phyloP scores from a whole-genome alignment of 2,797 vertebrate species.

The Mionectes olivaceus region DNA sequence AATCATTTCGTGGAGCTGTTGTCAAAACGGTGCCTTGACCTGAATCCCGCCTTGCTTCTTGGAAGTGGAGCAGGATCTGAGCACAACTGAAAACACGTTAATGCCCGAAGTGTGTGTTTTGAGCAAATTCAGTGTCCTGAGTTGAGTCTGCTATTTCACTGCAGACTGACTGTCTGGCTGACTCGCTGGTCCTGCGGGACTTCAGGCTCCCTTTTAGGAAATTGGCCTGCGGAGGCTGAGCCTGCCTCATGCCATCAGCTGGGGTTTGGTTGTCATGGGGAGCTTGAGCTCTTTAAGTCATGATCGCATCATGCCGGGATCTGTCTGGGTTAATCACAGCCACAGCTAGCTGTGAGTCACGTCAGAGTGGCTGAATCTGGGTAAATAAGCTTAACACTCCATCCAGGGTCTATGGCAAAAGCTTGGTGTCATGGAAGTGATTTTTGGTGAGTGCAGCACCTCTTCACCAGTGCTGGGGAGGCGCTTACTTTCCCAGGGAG shows the following conservation, averaged over 20 bases:
- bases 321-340: slow-evolving; percentile 56
- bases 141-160: background rate
- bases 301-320: slow-evolving; percentile 28
- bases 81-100: background rate
- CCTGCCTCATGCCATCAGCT: background rate
- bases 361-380: slow-evolving; percentile 26
- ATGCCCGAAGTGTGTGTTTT: background rate
- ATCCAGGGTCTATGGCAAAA: background rate
- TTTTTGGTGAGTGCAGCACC: background rate
- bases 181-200: background rate
- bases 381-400: slow-evolving; percentile 38
- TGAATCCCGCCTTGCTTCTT: background rate
- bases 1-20: background rate
- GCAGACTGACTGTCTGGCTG: background rate
- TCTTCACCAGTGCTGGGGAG: background rate
- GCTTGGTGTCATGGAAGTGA: background rate
- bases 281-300: slow-evolving; percentile 39
- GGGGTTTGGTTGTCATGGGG: slow-evolving; percentile 39
- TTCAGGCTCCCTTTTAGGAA: background rate
- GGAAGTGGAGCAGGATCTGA: background rate
- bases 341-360: background rate
- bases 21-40: background rate
- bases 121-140: background rate
- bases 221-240: background rate
- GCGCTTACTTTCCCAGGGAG: background rate